Evolutionary conservation across 2,888 invertebrate species (phyloP).

Genomic region (Chrysina gloriosa): DNA sequence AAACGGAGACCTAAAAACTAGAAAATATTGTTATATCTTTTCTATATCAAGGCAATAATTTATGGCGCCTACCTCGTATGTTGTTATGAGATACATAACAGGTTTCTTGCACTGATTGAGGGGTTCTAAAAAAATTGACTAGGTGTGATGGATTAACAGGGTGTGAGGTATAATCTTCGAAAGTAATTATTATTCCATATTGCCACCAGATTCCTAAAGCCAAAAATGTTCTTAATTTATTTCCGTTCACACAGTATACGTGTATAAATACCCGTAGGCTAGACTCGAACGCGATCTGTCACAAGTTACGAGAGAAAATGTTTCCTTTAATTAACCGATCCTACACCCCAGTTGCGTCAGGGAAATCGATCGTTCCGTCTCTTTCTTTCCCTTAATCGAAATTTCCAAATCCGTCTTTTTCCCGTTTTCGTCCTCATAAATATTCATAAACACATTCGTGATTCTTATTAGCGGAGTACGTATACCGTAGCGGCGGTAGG

Average conservation of each 20-base stretch:
- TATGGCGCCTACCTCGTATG: too few species aligned
- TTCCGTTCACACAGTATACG: neutral
- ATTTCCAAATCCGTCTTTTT: conserved; percentile 30
- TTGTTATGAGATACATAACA: too few species aligned
- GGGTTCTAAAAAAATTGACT: neutral
- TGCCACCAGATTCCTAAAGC: neutral
- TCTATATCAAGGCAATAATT: too few species aligned
- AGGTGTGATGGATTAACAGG: neutral
- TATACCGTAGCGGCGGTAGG: neutral
- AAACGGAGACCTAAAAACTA: too few species aligned
- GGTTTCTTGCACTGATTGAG: too few species aligned
- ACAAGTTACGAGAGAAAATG: neutral
- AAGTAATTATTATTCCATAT: neutral
- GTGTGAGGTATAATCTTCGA: neutral
- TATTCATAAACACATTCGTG: conserved; percentile 33
- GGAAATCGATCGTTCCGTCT: conserved; percentile 7
- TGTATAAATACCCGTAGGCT: neutral
- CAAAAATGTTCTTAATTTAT: neutral
- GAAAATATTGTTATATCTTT: too few species aligned
- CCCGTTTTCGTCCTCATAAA: conserved; percentile 24
- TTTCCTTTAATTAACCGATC: conserved; percentile 19
- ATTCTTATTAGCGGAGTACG: conserved; percentile 27
- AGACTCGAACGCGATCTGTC: neutral
- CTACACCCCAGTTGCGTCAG: neutral
- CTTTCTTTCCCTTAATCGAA: conserved; percentile 3